Conservation (phyloP, 1,140 invertebrate genomes). For the Drosophila pruinosa region DNA sequence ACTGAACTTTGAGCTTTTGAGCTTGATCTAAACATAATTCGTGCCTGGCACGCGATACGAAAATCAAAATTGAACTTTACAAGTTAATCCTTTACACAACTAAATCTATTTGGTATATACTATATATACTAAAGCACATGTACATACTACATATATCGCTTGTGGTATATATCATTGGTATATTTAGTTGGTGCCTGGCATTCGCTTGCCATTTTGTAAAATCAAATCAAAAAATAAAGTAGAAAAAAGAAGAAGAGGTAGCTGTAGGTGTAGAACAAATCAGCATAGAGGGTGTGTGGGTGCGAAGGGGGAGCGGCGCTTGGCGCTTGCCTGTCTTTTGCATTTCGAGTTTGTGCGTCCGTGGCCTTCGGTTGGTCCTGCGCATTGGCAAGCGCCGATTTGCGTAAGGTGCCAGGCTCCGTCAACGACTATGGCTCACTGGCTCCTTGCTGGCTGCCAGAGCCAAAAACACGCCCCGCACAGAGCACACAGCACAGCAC, state of each 20-base stretch:
- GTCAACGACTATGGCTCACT: constrained; percentile 1
- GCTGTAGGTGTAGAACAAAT: not conserved
- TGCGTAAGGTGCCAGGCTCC: constrained; percentile 71
- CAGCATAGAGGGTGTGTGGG: not conserved
- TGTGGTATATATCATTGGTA: not conserved
- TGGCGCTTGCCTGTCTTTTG: constrained; percentile 24
- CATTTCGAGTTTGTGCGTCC: constrained; percentile 41
- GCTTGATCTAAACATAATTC: constrained; percentile 60
- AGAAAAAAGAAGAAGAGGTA: constrained; percentile 3
- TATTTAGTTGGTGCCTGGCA: constrained; percentile 19
- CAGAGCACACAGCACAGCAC: not conserved
- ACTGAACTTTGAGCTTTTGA: constrained; percentile 36
- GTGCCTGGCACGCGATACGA: constrained; percentile 63
- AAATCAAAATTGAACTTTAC: constrained; percentile 81
- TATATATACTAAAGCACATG: not conserved
- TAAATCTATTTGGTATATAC: constrained; percentile 24
- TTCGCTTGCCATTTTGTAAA: constrained; percentile 31
- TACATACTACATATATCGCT: not conserved
- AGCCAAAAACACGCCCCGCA: constrained; percentile 8
- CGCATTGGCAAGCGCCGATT: constrained; percentile 65
- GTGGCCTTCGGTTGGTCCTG: constrained; percentile 70
- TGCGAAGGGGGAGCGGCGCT: not conserved
- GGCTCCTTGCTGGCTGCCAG: constrained; percentile 45
- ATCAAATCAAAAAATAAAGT: constrained; percentile 32
- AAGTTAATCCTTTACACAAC: constrained; percentile 70